Base-by-base conservation (phyloP, 2,113 vertebrate species). In the Varanus salvator region DNA sequence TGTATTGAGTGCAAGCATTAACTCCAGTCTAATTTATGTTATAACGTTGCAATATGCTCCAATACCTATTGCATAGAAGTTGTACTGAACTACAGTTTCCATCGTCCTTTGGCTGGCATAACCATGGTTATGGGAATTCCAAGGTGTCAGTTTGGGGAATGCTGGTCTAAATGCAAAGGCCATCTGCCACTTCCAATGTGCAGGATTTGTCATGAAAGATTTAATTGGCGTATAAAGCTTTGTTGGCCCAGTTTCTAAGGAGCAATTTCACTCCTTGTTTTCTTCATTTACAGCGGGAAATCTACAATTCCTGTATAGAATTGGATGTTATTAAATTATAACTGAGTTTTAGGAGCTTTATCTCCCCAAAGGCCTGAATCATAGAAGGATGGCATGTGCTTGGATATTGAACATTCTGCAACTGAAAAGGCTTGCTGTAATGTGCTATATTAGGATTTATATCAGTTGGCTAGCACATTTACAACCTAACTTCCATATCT, bases 291-390 rank as follows among this genome's bases (percentile, higher is more conserved):
- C 50, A 68, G n/a, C 69, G 71, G 72, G 31, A 78, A 88, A 85
- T 27, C 25, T 91, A 8, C 86, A 66, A 0, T 91, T 95, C 86
- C 78, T n/a, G 3, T 93, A 80, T 87, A 44, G 64, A 84, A 34
- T 25, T 31, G 34, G 17, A 29, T 89, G 74, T 89, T 23, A 57
- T 92, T 82, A 93, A 90, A 68, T 75, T 64, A 86, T 83, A 77
- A 12, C 66, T 88, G 1, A 52, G 12, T 90, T 11, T 78, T 90
- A 77, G 90, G 38, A n/a, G 48, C 38, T 89, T 38, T 72, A 8
- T 64, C 86, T 91, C 84, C 2, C 87, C 64, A 68, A 57, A 92
- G 89, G 75, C 75, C 52, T 44, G 3, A 48, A 83, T 64, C 50
- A 23, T 27, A 68, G 78, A 84, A 87, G 64, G 71, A 71, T 82